Percentiles rank a stretch among this genome's conserved stretches.
Evolutionary conservation across 2,113 vertebrate species (phyloP).

Genomic region (Anarhynchus alexandrinus): DNA sequence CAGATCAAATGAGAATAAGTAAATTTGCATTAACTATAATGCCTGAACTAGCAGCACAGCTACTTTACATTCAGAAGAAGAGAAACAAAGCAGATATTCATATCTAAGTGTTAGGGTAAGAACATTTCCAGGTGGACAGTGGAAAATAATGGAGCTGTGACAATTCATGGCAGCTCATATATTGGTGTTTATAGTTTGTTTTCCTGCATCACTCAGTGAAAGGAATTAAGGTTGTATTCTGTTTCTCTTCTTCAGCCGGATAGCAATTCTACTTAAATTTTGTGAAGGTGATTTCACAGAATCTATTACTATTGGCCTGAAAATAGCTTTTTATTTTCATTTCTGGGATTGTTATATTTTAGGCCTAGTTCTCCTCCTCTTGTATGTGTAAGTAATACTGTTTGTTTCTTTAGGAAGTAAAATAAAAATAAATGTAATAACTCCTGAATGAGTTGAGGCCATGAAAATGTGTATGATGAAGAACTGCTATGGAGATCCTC

Average conservation of each 20-base stretch:
- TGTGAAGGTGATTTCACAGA: not conserved
- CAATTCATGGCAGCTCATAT: not conserved
- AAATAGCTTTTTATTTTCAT: not conserved
- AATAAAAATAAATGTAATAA: not conserved
- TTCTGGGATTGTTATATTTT: not conserved
- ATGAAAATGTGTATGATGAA: not conserved
- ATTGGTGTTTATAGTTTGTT: slow-evolving; percentile 28
- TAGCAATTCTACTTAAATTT: not conserved
- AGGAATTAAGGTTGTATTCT: slow-evolving; percentile 17
- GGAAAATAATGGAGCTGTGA: slow-evolving; percentile 29
- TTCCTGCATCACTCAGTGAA: not conserved
- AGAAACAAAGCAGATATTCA: not conserved
- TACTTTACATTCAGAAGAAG: slow-evolving; percentile 14
- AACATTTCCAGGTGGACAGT: not conserved
- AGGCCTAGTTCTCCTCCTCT: not conserved
- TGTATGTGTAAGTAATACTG: not conserved
- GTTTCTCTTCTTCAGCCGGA: not conserved
- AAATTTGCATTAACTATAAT: slow-evolving; percentile 26
- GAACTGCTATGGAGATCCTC: not conserved
- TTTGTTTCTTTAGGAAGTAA: not conserved
- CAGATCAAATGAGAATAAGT: slow-evolving; percentile 25
- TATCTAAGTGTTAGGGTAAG: not conserved
- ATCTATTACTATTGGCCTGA: not conserved
- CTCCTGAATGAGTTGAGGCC: not conserved
- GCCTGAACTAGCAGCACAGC: not conserved